Evolutionary conservation across 2,888 invertebrate species (phyloP).

Genomic region (Rutpela maculata): DNA sequence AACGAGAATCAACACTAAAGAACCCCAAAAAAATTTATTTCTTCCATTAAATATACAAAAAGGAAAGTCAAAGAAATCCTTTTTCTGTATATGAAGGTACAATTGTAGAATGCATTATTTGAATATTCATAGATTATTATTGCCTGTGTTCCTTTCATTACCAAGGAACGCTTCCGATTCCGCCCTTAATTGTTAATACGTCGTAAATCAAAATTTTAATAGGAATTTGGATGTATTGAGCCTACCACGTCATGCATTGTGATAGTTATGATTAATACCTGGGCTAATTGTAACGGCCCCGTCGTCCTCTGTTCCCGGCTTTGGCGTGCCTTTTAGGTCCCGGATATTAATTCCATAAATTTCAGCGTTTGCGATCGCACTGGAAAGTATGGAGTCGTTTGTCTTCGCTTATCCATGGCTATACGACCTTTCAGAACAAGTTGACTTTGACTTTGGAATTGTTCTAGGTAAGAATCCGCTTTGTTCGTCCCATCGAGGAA

Average conservation of each 20-base stretch:
- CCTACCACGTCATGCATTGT: slow-evolving; percentile 21
- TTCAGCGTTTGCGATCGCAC: slow-evolving; percentile 53
- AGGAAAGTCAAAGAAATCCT: too few species aligned
- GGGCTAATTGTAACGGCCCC: slow-evolving; percentile 56
- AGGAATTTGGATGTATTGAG: slow-evolving; percentile 19
- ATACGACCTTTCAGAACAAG: slow-evolving; percentile 23
- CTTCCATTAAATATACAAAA: too few species aligned
- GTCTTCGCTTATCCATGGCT: slow-evolving; percentile 55
- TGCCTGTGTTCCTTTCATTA: neutral
- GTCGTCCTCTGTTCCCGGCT: slow-evolving; percentile 40
- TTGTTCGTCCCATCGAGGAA: slow-evolving; percentile 27
- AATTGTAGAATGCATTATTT: too few species aligned
- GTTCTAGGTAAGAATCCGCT: slow-evolving; percentile 34
- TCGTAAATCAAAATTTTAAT: slow-evolving; percentile 34
- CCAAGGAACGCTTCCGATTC: neutral
- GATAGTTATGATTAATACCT: slow-evolving; percentile 59
- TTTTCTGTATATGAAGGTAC: too few species aligned
- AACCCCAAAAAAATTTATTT: too few species aligned
- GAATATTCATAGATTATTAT: too few species aligned
- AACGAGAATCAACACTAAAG: too few species aligned
- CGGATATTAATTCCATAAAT: slow-evolving; percentile 71
- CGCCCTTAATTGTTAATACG: slow-evolving; percentile 6
- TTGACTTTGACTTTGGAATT: slow-evolving; percentile 34
- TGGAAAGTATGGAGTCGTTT: slow-evolving; percentile 60
- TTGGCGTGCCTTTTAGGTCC: slow-evolving; percentile 60